Conservation (phyloP, 2,797 vertebrate genomes). For the Lindbergichthys nudifrons region DNA sequence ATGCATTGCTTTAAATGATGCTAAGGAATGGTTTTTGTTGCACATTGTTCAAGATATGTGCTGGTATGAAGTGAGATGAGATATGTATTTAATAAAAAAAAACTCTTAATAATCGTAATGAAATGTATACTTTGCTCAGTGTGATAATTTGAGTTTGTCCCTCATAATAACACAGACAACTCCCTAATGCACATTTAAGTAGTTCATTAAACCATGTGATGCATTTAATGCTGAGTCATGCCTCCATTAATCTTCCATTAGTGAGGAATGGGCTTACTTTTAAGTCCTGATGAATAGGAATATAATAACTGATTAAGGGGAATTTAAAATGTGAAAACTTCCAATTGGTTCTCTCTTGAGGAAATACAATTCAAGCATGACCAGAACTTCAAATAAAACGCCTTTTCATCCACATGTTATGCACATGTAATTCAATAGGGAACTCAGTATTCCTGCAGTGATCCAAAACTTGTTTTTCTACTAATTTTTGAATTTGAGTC, state of each 20-base stretch:
- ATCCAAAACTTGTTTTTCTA: too few relatives aligned
- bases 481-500: too few relatives aligned
- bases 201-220: conserved; percentile 41
- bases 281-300: conserved; percentile 58
- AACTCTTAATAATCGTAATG: conserved; percentile 21
- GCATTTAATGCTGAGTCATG: conserved; percentile 51
- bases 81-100: neutral
- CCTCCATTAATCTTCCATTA: conserved; percentile 56
- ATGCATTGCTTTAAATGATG: conserved; percentile 30
- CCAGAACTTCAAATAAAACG: conserved; percentile 36
- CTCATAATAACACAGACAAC: conserved; percentile 34
- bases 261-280: conserved; percentile 37
- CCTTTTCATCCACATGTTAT: conserved; percentile 34
- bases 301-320: conserved; percentile 62
- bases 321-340: neutral
- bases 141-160: conserved; percentile 31
- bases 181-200: conserved; percentile 45
- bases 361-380: conserved; percentile 46
- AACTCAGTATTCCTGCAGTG: too few relatives aligned
- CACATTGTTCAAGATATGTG: neutral
- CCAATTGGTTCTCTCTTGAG: conserved; percentile 17
- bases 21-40: conserved; percentile 18
- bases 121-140: neutral
- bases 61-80: neutral
- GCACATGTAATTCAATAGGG: conserved; percentile 39